Evolutionary conservation across 2,888 invertebrate species (phyloP), one percentile per base, ranked within the genome.

Genomic region (Xestia sexstrigata): DNA sequence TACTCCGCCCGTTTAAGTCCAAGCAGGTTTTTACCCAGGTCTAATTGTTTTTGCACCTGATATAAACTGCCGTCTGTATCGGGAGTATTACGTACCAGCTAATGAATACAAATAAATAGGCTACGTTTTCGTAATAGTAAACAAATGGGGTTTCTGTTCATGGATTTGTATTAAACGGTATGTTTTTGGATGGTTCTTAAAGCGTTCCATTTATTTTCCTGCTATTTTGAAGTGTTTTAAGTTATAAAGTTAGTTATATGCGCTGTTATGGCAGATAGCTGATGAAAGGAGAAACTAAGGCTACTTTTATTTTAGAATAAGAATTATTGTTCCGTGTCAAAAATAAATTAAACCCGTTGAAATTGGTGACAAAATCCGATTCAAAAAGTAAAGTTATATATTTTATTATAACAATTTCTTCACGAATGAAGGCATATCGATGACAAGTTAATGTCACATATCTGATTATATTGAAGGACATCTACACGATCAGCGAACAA

Each of bases 11-110:
- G 58, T 76, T 85, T 88, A 81, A 77, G 87, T 26, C 4, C 42
- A 20, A 67, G 42, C 79, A 26, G 58, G 81, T 87, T 87, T 87
- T 86, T 85, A 70, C 74, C 60, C 70, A 39, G 13, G n/a, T 55
- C 77, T 83, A 85, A 87, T 87, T 83, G 80, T 80, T 68, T 85
- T 85, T 89, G 76, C 86, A 76, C 77, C 77, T 75, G 74, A 80
- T 87, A 74, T 79, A 78, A 71, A 62, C 75, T 42, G 49, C 66
- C 62, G 49, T 68, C 82, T 78, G 52, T 66, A 82, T 76, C 68
- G 72, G 78, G 78, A 79, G 58, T 78, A 78, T 76, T 76, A 79
- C 78, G 65, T 82, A 74, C 15, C 13, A 70, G 55, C 70, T 76
- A 76, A 85, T 85, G 80, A 82, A 86, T 86, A 79, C 69, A 68